phyloP scores from a whole-genome alignment of 2,797 vertebrate species.

The Lepidocolaptes lacrymiger region DNA sequence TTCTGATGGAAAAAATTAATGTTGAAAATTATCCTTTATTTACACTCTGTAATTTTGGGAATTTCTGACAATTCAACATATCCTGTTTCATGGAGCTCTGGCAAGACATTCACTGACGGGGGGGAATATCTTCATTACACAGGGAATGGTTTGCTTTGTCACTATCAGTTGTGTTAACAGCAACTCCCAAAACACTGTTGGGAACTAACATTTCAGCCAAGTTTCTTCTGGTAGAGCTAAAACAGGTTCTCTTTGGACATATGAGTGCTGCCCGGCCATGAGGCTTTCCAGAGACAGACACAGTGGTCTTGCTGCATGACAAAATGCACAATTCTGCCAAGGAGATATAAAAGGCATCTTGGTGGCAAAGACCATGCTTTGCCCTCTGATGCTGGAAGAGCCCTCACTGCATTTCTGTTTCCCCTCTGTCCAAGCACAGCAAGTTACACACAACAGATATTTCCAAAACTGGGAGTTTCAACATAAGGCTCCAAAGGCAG shows the following conservation, averaged over 20 bases:
- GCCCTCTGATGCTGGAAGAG: not conserved
- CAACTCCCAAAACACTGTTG: not conserved
- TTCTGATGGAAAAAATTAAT: not conserved
- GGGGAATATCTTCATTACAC: not conserved
- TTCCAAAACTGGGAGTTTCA: not conserved
- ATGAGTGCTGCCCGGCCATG: not conserved
- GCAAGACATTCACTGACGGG: not conserved
- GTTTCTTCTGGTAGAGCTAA: not conserved
- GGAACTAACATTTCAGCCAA: not conserved
- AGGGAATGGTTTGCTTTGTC: not conserved
- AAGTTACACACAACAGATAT: not conserved
- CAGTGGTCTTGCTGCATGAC: rapidly evolving
- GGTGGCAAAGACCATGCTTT: not conserved
- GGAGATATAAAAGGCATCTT: not conserved
- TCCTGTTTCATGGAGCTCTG: not conserved
- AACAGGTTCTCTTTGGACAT: not conserved
- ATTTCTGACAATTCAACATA: not conserved
- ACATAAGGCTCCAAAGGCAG: not conserved
- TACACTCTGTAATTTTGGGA: not conserved
- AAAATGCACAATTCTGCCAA: not conserved
- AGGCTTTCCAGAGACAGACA: not conserved
- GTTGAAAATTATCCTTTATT: not conserved
- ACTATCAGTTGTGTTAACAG: not conserved
- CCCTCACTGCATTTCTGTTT: not conserved
- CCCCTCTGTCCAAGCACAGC: not conserved